Evolutionary conservation across 30 jellyfish, hydroid and myxozoan species (phyloP).

Genomic region (Pelagia noctiluca): DNA sequence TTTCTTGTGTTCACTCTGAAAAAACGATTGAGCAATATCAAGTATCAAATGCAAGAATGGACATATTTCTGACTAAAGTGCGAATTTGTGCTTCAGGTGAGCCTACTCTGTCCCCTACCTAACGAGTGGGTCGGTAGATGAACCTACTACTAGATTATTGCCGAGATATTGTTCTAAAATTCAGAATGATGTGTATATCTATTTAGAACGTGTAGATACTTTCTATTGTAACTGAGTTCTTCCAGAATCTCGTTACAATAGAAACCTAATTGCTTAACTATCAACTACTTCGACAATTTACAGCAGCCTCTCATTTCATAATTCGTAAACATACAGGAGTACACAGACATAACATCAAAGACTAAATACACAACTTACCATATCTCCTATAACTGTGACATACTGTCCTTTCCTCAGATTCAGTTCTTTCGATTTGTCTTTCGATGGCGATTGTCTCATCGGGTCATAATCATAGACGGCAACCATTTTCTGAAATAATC

Average conservation of each 20-base stretch:
- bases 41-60: too few relatives aligned
- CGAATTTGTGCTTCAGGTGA: too few relatives aligned
- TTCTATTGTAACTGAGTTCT: background rate
- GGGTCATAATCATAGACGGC: constrained; percentile 94
- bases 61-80: too few relatives aligned
- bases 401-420: constrained; percentile 88
- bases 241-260: background rate
- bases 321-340: background rate
- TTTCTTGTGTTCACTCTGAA: too few relatives aligned
- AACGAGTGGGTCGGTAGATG: too few relatives aligned
- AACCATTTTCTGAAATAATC: constrained; percentile 66
- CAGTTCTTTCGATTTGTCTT: constrained; percentile 81
- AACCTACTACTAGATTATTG: too few relatives aligned
- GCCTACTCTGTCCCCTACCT: too few relatives aligned
- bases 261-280: too few relatives aligned
- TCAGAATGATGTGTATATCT: too few relatives aligned
- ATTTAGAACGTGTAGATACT: background rate
- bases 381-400: constrained; percentile 91
- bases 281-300: too few relatives aligned
- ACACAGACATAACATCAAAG: background rate
- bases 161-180: too few relatives aligned
- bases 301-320: background rate
- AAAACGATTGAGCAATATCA: too few relatives aligned
- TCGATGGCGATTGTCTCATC: constrained; percentile 73
- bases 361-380: constrained; percentile 36